Evolutionary conservation across 1,140 invertebrate genomes (phyloP), one percentile per base, ranked within the genome.

Genomic region (Gryllus bimaculatus): DNA sequence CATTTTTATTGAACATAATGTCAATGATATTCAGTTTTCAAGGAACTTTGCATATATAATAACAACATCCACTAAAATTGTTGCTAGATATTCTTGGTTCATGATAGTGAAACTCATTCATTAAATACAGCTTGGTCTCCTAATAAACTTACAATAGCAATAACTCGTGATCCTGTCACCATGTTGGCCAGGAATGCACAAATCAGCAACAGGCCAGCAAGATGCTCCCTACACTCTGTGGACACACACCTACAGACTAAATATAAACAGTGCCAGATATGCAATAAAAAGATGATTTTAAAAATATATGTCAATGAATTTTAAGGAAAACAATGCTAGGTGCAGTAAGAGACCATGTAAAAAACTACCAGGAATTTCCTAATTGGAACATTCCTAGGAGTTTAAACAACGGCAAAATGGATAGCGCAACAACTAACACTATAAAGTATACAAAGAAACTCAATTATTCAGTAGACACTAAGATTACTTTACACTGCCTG

Each of bases 101-200:
- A 66, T 66, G 18, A 66, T 66, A 66, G 54, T 66, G 54, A 66
- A 66, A 66, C 54, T 66, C 54, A 66, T 66, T 66, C 54, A 66
- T 66, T 66, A 66, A 66, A 66, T 66, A 66, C 54, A 66, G 54
- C 3, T 66, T 66, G 54, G 54, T 66, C 54, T 66, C 54, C 54
- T 66, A 66, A 66, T 66, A 66, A 66, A 66, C 54, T 66, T 66
- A 66, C 54, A 66, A 66, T 66, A 66, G 54, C 54, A 66, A 66
- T 66, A 66, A 66, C 54, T 66, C 54, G 54, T 66, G 54, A 66
- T 13, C 18, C 54, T 66, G 54, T 10, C 54, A 13, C 54, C 54
- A 66, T 66, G 54, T 66, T 66, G 26, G 54, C 54, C 54, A 66
- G 54, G 10, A 39, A 66, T 66, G 54, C 54, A 66, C 26, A 39